These are phyloP conservation scores for Chlorops oryzae DNA, from an alignment of 1,140 invertebrate genomes.

Conservation along the genomic window DNA sequence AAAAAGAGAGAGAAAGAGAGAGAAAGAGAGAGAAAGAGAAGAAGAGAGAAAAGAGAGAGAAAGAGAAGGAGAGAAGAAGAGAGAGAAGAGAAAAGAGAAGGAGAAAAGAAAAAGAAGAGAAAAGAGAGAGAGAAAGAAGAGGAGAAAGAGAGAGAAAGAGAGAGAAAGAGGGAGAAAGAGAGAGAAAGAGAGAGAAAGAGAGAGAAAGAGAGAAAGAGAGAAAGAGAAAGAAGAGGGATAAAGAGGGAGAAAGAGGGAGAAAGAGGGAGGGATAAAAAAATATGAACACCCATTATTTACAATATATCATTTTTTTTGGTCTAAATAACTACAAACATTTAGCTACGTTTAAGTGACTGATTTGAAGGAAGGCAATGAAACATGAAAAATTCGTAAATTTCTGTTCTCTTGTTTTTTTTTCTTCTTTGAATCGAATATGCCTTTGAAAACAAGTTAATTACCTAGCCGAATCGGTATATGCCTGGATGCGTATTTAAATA, in stretches of 20 bases:
- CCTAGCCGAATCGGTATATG: no score
- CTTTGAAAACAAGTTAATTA: no score
- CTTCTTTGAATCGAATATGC: no score
- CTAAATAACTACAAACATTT: no score
- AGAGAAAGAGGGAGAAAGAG: not conserved
- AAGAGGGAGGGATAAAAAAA: not conserved
- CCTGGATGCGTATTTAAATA: no score
- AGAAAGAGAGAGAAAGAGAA: not conserved
- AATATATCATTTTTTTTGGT: no score
- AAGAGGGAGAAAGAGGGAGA: not conserved
- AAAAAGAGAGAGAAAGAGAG: not conserved
- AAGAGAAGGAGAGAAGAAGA: not conserved
- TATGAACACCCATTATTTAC: not conserved
- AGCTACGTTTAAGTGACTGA: no score
- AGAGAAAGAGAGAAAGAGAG: not conserved
- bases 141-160: not conserved
- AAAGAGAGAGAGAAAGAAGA: not conserved
- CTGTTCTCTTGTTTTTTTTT: no score
- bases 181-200: not conserved
- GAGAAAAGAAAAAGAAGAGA: not conserved
- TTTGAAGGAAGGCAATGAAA: no score
- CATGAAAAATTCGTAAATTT: no score
- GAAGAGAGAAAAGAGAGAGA: not conserved
- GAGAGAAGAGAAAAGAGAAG: not conserved
- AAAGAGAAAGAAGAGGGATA: not conserved